These are phyloP conservation scores for Gopherus flavomarginatus DNA, from an alignment of 2,113 vertebrate species.

Conservation along the genomic window DNA sequence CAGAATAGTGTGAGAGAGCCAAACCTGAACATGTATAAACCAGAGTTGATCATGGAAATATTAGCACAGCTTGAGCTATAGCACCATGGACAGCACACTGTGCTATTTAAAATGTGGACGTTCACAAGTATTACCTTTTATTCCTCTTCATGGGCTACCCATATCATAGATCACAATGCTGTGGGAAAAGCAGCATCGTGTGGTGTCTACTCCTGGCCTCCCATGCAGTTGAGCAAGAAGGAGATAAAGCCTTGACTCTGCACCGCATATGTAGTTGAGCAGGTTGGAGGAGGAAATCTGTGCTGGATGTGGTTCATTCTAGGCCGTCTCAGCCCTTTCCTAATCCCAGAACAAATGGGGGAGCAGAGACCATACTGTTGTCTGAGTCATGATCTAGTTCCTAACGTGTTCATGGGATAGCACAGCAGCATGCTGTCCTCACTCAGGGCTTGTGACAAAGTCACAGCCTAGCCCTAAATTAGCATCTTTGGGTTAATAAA, in stretches of 20 bases:
- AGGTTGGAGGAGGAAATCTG: neutral
- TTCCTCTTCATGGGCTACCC: accelerated
- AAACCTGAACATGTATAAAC: accelerated
- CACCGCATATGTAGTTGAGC: accelerated
- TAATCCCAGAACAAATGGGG: neutral
- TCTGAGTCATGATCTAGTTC: neutral
- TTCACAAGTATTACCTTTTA: accelerated
- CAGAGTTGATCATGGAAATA: neutral
- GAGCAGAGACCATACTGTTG: neutral
- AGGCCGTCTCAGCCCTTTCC: neutral
- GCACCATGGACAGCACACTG: accelerated
- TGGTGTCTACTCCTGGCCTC: neutral
- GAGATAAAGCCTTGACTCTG: neutral
- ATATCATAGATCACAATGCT: neutral
- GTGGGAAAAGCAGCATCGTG: neutral
- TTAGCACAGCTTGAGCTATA: accelerated
- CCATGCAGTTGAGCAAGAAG: accelerated
- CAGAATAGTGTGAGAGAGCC: neutral
- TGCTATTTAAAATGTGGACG: neutral
- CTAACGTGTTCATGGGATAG: neutral
- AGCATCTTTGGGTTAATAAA: neutral
- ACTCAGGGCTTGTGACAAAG: neutral
- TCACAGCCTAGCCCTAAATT: neutral
- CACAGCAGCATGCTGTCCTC: neutral
- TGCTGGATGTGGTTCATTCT: neutral